Evolutionary conservation across 2,113 vertebrate species (phyloP).

Genomic region (Heptranchias perlo): DNA sequence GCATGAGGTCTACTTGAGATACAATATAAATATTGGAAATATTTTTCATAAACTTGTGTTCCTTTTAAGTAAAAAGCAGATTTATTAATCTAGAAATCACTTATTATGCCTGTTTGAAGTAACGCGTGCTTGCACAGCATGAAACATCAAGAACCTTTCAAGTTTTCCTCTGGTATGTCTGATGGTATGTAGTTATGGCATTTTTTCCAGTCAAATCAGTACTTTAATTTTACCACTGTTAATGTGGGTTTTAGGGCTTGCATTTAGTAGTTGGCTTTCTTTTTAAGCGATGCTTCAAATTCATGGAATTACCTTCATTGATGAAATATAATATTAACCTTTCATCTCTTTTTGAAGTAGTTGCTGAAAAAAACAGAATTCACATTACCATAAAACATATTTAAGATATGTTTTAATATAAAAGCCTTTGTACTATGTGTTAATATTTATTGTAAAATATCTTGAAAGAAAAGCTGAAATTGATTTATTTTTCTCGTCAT

Average conservation of each 20-base stretch:
- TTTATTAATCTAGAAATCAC: constrained; percentile 33
- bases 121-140: constrained; percentile 10
- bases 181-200: constrained; percentile 32
- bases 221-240: constrained; percentile 16
- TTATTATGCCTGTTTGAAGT: constrained; percentile 18
- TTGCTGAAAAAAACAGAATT: background rate
- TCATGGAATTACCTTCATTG: background rate
- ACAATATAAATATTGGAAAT: background rate
- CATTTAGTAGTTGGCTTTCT: background rate
- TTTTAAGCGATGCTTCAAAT: background rate
- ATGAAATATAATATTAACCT: background rate
- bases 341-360: background rate
- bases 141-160: background rate
- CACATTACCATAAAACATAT: background rate
- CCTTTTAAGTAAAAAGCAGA: constrained; percentile 12
- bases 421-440: background rate
- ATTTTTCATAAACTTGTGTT: background rate
- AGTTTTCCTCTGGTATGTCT: background rate
- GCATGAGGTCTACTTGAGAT: background rate
- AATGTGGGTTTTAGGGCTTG: constrained; percentile 1
- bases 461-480: background rate
- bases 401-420: background rate
- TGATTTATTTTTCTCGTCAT: background rate
- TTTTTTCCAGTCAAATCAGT: constrained; percentile 34
- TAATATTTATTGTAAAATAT: background rate